Evolutionary conservation across 2,113 vertebrate species (phyloP), one percentile per base, ranked within the genome.

Genomic region (Rousettus leschenaultii): DNA sequence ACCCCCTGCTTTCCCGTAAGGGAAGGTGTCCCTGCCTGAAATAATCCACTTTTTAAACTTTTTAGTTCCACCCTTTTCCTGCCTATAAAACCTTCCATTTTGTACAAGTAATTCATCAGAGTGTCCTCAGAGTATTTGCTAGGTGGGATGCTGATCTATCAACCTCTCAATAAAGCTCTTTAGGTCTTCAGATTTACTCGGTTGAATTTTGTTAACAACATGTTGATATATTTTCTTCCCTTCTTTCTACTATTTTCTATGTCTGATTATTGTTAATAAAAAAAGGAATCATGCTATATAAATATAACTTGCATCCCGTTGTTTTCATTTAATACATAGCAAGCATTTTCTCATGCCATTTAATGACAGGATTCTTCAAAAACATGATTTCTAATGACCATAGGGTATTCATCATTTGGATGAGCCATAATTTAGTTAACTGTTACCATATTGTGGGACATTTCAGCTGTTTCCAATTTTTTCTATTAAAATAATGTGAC

Each of bases 401-500:
- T 65, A 70, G 65, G 71, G 65, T 35, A 95, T 88, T 92, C 79
- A 71, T 96, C 87, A 96, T 45, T n/a, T 40, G 61, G 71, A 87
- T 73, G 68, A 21, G 57, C 83, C 70, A 48, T 96, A 71, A 94
- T 83, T 80, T 73, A 75, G 59, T 89, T 96, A 98, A 97, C 63
- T 78, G 28, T 95, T 95, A 94, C 96, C 95, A 94, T 57, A 97
- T 91, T 97, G 75, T 82, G 92, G 68, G 30, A 68, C 35, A 57
- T 87, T 86, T 87, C 13, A 33, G 71, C 79, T 96, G 87, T 87
- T 97, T 95, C 82, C 79, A 97, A 74, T 97, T 85, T 94, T 96
- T 51, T 53, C 59, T 63, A 66, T 91, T 91, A 68, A 95, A 94
- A 96, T 85, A 77, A 95, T 53, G 35, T 45, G 82, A 14, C 24